phyloP scores from a whole-genome alignment of 1,140 invertebrate species.

The Rhyzopertha dominica region DNA sequence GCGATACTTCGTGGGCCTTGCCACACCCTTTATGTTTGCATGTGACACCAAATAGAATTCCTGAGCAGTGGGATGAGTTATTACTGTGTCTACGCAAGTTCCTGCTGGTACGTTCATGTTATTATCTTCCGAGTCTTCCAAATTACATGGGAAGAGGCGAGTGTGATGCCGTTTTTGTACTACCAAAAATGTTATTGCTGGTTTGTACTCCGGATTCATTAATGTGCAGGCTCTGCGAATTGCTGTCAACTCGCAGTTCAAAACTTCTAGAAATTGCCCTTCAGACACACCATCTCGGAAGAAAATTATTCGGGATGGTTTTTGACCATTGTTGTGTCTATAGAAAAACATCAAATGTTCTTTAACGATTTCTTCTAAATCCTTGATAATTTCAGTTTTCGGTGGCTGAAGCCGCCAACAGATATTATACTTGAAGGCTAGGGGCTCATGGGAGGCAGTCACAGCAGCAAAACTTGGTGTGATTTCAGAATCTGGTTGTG shows the following conservation, averaged over 20 bases:
- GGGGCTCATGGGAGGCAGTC: constrained; percentile 61
- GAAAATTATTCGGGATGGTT: constrained; percentile 59
- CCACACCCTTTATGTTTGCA: constrained; percentile 69
- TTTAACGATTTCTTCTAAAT: constrained; percentile 64
- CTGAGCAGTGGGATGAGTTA: constrained; percentile 72
- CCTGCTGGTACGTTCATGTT: constrained; percentile 76
- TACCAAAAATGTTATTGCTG: constrained; percentile 73
- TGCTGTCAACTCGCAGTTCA: constrained; percentile 53
- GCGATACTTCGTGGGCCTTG: constrained; percentile 81
- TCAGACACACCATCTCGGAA: constrained; percentile 84
- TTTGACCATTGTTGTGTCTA: constrained; percentile 32
- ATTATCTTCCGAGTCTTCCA: constrained; percentile 48
- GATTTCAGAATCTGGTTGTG: constrained; percentile 61
- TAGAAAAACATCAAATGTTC: constrained; percentile 52
- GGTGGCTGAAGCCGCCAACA: constrained; percentile 61
- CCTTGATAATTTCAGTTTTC: constrained; percentile 62
- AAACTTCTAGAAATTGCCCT: constrained; percentile 63
- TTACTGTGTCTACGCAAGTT: constrained; percentile 71
- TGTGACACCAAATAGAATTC: constrained; percentile 76
- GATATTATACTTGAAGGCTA: constrained; percentile 65
- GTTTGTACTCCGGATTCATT: constrained; percentile 50
- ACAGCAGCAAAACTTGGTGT: constrained; percentile 84
- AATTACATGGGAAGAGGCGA: too few species aligned
- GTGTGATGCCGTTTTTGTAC: constrained; percentile 89
- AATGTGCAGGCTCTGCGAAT: constrained; percentile 60